These are phyloP conservation scores for Smutsia gigantea DNA, from an alignment of 2,797 vertebrate species.

Conservation along the genomic window DNA sequence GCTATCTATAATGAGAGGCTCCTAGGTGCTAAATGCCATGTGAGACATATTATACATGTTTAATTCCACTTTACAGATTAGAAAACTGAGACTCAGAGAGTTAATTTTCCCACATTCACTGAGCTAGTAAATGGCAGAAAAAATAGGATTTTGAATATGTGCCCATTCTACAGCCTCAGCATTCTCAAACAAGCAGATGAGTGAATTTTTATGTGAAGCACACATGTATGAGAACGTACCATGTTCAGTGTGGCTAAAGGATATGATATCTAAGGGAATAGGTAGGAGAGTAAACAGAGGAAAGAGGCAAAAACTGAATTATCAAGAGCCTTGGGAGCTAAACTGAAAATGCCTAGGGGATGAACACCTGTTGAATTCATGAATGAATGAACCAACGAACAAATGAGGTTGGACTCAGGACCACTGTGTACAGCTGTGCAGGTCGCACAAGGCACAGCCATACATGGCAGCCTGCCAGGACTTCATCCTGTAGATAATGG, in stretches of 20 bases:
- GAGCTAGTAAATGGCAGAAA: background rate
- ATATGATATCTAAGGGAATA: background rate
- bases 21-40: background rate
- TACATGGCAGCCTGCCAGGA: background rate
- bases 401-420: background rate
- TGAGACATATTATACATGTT: background rate
- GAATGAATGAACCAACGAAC: background rate
- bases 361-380: too few relatives aligned
- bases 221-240: background rate
- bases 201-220: background rate
- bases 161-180: background rate
- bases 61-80: conserved; percentile 26
- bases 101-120: background rate
- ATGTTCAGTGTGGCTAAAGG: background rate
- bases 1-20: background rate
- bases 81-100: background rate
- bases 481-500: background rate
- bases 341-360: background rate
- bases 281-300: background rate
- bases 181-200: background rate
- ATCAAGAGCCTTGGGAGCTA: background rate
- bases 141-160: background rate
- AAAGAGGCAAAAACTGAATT: background rate
- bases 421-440: background rate
- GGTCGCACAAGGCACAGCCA: background rate